These are phyloP conservation scores for Brachionus manjavacas DNA, from an alignment of 1,140 invertebrate genomes.

Conservation along the genomic window DNA sequence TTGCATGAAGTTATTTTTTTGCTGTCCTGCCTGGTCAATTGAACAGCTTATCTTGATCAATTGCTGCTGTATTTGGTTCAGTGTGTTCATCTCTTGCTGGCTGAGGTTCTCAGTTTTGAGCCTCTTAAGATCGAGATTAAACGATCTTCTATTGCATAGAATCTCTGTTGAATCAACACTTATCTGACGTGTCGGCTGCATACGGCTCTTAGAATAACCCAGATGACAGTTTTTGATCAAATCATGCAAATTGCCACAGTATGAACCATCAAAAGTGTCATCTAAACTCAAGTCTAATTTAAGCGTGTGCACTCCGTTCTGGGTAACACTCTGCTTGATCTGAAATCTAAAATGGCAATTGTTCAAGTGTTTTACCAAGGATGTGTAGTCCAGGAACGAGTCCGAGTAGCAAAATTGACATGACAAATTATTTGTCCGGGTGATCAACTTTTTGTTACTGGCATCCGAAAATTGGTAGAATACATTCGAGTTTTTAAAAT, in stretches of 20 bases:
- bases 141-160: neutral
- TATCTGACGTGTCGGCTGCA: neutral
- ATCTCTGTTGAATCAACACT: conserved; percentile 2
- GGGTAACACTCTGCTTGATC: neutral
- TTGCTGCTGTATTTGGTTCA: conserved; percentile 33
- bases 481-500: neutral
- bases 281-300: conserved; percentile 66
- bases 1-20: conserved; percentile 41
- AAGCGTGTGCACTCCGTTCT: neutral
- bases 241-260: conserved; percentile 87
- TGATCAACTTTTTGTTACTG: neutral
- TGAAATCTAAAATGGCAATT: conserved; percentile 34
- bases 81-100: neutral
- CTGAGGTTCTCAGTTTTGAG: neutral
- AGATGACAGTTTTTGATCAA: conserved; percentile 64
- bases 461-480: neutral
- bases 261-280: conserved; percentile 87
- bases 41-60: conserved; percentile 15
- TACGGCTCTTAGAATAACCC: conserved; percentile 64
- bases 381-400: neutral
- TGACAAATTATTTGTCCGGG: neutral
- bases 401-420: conserved; percentile 8
- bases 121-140: neutral
- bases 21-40: conserved; percentile 14
- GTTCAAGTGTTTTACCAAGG: conserved; percentile 3